Conservation (phyloP, 2,888 invertebrate genomes). For the Sicus ferrugineus region DNA sequence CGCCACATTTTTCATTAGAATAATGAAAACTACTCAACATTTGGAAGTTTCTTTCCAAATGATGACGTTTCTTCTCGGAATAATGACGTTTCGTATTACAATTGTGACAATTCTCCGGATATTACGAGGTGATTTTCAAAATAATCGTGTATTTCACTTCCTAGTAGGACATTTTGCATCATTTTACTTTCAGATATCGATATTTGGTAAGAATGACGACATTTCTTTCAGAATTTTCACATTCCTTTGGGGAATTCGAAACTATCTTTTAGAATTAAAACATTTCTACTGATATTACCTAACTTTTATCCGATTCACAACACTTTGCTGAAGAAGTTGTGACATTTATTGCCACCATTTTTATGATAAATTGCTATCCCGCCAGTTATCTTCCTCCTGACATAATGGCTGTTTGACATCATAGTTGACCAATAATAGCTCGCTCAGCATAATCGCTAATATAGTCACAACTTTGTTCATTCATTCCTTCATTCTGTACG, state of each 20-base stretch:
- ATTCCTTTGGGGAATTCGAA: not conserved
- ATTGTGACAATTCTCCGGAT: not conserved
- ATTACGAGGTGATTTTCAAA: too few relatives aligned
- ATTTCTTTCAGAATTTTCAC: not conserved
- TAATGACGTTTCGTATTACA: not conserved
- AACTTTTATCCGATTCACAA: not conserved
- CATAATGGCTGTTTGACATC: not conserved
- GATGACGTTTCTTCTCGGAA: not conserved
- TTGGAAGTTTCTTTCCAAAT: not conserved
- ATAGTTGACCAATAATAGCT: not conserved
- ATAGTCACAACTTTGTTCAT: not conserved
- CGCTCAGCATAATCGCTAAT: conserved; percentile 7
- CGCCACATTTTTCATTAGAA: not conserved
- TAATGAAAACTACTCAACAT: not conserved
- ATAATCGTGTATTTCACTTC: too few relatives aligned
- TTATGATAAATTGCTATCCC: conserved; percentile 59
- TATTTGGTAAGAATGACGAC: not conserved
- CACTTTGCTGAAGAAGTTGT: conserved; percentile 34
- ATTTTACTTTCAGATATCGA: too few relatives aligned
- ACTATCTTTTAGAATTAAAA: not conserved
- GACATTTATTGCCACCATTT: conserved; percentile 58
- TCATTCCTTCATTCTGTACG: not conserved
- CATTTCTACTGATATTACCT: not conserved
- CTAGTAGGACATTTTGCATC: too few relatives aligned
- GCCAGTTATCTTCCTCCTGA: too few relatives aligned